phyloP scores from a whole-genome alignment of 1,140 invertebrate species.

The Bombus cullumanus region DNA sequence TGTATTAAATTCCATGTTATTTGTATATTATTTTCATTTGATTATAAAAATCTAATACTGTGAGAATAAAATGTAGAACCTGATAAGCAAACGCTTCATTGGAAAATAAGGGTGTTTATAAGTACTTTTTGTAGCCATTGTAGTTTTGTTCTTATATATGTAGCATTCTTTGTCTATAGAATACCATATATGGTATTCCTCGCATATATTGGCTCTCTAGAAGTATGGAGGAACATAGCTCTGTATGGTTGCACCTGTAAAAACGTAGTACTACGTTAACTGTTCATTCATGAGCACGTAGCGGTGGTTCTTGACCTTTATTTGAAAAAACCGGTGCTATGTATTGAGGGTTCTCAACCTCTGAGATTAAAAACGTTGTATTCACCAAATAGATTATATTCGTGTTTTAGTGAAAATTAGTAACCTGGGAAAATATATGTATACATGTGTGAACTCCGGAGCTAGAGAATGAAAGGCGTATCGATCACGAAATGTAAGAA shows the following conservation, averaged over 20 bases:
- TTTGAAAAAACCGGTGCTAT: neutral
- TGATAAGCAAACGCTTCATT: too few relatives aligned
- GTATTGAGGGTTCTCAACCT: neutral
- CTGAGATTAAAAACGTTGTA: neutral
- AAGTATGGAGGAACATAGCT: neutral
- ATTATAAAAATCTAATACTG: too few relatives aligned
- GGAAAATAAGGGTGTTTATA: too few relatives aligned
- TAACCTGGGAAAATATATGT: neutral
- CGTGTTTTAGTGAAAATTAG: neutral
- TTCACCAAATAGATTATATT: neutral
- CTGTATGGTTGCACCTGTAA: neutral
- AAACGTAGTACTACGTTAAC: conserved; percentile 2
- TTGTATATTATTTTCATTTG: too few relatives aligned
- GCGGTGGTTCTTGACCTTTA: conserved; percentile 3
- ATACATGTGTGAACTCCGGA: neutral
- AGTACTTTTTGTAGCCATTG: too few relatives aligned
- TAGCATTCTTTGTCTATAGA: too few relatives aligned
- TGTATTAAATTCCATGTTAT: too few relatives aligned
- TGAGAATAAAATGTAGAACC: too few relatives aligned
- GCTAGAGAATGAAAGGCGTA: neutral
- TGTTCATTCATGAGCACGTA: conserved; percentile 8
- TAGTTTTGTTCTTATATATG: too few relatives aligned
- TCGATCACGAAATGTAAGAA: conserved; percentile 8
- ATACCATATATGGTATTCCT: neutral
- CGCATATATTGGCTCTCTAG: neutral